Conservation (phyloP, 2,113 vertebrate genomes). For the Anser brachyrhynchus region DNA sequence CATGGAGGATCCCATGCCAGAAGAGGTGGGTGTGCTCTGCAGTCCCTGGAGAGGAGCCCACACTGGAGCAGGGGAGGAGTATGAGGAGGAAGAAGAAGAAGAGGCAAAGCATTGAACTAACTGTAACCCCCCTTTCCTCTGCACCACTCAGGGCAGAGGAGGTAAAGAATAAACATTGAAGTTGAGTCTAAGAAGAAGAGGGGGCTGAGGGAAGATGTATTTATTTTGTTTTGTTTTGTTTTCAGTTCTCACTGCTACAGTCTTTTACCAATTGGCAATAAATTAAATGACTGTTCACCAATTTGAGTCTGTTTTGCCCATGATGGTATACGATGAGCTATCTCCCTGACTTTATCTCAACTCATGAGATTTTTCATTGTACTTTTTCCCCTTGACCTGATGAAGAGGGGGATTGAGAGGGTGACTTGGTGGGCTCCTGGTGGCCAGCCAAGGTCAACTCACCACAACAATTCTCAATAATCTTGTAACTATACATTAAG, state of each 20-base stretch:
- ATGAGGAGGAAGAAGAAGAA: background rate
- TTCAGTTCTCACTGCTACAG: background rate
- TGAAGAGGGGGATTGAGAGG: background rate
- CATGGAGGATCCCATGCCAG: background rate
- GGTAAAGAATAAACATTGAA: background rate
- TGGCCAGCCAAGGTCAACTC: background rate
- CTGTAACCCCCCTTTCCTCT: background rate
- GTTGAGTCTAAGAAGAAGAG: background rate
- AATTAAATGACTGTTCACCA: background rate
- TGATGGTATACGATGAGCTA: background rate
- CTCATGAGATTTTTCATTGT: background rate
- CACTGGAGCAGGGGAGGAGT: background rate
- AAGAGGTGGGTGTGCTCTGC: background rate
- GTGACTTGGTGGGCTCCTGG: background rate
- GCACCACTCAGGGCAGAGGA: background rate
- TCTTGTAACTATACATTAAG: background rate
- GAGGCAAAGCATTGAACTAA: background rate
- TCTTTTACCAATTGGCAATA: background rate
- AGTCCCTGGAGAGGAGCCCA: background rate
- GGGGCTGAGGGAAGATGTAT: background rate
- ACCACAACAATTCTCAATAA: background rate
- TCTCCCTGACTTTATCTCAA: background rate
- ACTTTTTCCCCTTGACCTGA: background rate
- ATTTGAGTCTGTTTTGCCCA: background rate
- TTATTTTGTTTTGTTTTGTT: background rate